A percentile compares a stretch with the other conserved stretches of the same genome.
These are phyloP conservation scores for Neotragus moschatus DNA, from an alignment of 2,113 vertebrate genomes.

Conservation along the genomic window DNA sequence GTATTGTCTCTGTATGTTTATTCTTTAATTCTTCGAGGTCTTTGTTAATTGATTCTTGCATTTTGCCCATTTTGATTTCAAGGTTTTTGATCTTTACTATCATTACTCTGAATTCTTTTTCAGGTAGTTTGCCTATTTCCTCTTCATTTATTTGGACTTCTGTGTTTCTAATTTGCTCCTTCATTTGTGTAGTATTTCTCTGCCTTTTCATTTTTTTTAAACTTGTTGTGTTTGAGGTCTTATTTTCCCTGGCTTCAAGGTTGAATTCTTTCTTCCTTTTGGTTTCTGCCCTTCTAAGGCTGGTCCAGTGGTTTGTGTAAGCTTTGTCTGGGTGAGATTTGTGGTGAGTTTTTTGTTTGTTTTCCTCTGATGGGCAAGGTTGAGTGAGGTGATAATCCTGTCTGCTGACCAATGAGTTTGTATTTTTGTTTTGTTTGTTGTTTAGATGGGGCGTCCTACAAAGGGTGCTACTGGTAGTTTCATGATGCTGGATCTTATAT, in stretches of 20 bases:
- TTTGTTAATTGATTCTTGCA: not conserved
- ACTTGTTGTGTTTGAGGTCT: not conserved
- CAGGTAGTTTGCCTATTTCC: not conserved
- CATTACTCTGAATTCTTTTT: not conserved
- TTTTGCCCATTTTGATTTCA: not conserved
- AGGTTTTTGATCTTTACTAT: not conserved
- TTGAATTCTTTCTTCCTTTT: not conserved
- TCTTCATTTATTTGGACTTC: not conserved
- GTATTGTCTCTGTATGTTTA: not conserved
- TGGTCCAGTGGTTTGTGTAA: not conserved
- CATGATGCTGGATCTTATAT: not conserved
- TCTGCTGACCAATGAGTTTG: fast-evolving
- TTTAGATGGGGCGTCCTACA: not conserved
- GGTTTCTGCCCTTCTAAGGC: not conserved
- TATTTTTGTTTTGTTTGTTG: not conserved
- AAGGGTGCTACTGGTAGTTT: not conserved
- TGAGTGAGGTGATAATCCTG: not conserved
- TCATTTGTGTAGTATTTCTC: not conserved
- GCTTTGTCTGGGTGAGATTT: not conserved
- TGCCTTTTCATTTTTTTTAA: not conserved
- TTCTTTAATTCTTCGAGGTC: not conserved
- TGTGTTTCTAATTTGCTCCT: not conserved
- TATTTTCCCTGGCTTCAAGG: not conserved
- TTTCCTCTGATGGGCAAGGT: not conserved
- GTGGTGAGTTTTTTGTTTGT: not conserved